These are phyloP conservation scores for Mustela lutreola DNA, from an alignment of 2,113 vertebrate species.

Conservation along the genomic window DNA sequence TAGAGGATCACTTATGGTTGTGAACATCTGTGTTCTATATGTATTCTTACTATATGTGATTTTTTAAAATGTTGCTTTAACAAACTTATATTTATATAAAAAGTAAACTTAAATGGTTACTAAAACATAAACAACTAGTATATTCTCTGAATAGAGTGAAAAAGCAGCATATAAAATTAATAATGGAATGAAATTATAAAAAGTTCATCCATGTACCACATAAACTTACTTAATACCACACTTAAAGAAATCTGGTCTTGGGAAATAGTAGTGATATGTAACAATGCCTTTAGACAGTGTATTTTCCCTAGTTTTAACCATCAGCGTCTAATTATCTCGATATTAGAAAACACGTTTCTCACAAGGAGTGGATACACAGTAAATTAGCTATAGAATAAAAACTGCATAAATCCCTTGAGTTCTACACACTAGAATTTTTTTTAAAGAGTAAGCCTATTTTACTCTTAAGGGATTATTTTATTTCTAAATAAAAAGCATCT, in stretches of 20 bases:
- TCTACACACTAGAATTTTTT: neutral
- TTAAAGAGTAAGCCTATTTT: neutral
- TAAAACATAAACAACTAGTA: neutral
- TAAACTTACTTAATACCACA: neutral
- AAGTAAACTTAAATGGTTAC: neutral
- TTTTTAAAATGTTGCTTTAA: neutral
- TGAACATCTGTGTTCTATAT: neutral
- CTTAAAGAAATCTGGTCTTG: neutral
- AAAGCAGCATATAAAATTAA: neutral
- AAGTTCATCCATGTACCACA: neutral
- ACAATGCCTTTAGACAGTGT: neutral
- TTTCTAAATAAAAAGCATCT: constrained; percentile 59
- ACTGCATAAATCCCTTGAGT: neutral
- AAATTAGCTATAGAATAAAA: neutral
- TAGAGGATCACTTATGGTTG: neutral
- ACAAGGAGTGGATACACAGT: neutral
- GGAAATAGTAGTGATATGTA: neutral
- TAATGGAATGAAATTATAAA: constrained; percentile 35
- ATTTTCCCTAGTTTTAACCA: neutral
- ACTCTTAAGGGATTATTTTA: constrained; percentile 31
- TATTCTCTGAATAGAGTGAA: neutral
- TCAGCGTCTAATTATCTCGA: neutral
- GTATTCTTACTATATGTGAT: neutral
- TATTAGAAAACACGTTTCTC: neutral
- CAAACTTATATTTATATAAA: neutral